Base-by-base conservation (phyloP, 2,888 invertebrate species). In the Cephus pygmeus region DNA sequence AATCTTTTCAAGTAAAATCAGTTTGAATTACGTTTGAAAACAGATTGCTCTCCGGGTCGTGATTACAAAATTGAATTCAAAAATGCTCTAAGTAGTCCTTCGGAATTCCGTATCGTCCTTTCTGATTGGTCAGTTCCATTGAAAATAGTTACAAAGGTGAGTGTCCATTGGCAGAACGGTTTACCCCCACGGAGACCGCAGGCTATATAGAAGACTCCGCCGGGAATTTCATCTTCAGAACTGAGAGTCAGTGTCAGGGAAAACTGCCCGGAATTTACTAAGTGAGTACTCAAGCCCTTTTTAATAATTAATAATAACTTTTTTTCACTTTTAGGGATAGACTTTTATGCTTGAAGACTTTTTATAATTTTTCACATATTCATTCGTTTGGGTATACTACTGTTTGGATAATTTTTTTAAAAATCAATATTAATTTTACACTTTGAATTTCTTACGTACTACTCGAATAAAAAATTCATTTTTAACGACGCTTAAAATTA, bases 151-250 rank as follows among this genome's bases (percentile, higher is more conserved):
- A 85, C 89, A 87, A 88, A 89, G 89, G 81, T 81, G 80, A 82
- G 81, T 83, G 84, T 80, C 83, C 87, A 89, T 89, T 90, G 90
- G 90, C 81, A 86, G 87, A 84, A 86, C 86, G 88, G 85, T 85
- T 88, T 87, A 85, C 87, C 90, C 90, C 88, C 87, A 86, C 87
- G 75, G 83, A 82, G 71, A 77, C 75, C 84, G 80, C 88, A 91
- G 87, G 89, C 91, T 91, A 91, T 91, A 91, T 90, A 91, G 91
- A 90, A 90, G 91, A 89, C 90, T 86, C 81, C 89, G 85, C 88
- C 79, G 83, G 85, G 90, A 90, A 90, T 91, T 89, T 90, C 89
- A 89, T 91, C 91, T 91, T 91, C 88, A 90, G 90, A 90, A 88
- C 89, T 87, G 86, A 89, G 87, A 90, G 88, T 89, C 90, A 90